Evolutionary conservation across 2,888 invertebrate genomes (phyloP).

Genomic region (Eristalis tenax): DNA sequence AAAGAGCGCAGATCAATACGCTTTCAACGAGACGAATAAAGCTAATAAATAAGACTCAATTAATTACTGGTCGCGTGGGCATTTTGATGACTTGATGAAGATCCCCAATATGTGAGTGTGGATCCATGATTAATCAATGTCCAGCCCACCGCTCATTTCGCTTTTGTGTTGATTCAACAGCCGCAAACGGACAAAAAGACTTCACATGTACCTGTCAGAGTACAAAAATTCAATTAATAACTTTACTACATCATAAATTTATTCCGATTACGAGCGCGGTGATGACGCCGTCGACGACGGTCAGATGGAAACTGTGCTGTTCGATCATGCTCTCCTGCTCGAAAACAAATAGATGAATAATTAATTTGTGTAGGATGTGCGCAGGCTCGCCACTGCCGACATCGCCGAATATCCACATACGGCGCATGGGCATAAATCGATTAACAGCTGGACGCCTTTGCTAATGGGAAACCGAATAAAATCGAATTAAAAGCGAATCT

Average conservation of each 20-base stretch:
- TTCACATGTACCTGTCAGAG: slow-evolving; percentile 62
- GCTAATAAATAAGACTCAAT: slow-evolving; percentile 55
- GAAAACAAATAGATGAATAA: slow-evolving; percentile 51
- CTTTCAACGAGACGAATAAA: slow-evolving; percentile 31
- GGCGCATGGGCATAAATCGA: slow-evolving; percentile 48
- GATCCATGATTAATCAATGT: slow-evolving; percentile 55
- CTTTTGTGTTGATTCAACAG: background rate
- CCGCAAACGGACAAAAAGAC: slow-evolving; percentile 26
- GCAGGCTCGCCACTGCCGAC: slow-evolving; percentile 8
- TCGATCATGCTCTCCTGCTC: slow-evolving; percentile 10
- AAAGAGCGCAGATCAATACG: slow-evolving; percentile 27
- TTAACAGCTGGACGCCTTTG: slow-evolving; percentile 64
- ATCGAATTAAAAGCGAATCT: slow-evolving; percentile 43
- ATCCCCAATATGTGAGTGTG: slow-evolving; percentile 22
- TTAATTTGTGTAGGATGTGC: slow-evolving; percentile 64
- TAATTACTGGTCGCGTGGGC: slow-evolving; percentile 63
- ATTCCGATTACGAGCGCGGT: slow-evolving; percentile 31
- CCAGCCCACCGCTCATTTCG: slow-evolving; percentile 16
- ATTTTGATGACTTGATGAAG: slow-evolving; percentile 63
- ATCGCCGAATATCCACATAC: background rate
- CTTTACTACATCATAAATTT: slow-evolving; percentile 63
- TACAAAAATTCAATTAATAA: slow-evolving; percentile 67
- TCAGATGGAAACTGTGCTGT: slow-evolving; percentile 29
- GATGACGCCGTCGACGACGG: background rate
- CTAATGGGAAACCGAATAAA: slow-evolving; percentile 61